Evolutionary conservation across 2,797 vertebrate species (phyloP), one percentile per base, ranked within the genome.

Genomic region (Gymnothorax reevesii): DNA sequence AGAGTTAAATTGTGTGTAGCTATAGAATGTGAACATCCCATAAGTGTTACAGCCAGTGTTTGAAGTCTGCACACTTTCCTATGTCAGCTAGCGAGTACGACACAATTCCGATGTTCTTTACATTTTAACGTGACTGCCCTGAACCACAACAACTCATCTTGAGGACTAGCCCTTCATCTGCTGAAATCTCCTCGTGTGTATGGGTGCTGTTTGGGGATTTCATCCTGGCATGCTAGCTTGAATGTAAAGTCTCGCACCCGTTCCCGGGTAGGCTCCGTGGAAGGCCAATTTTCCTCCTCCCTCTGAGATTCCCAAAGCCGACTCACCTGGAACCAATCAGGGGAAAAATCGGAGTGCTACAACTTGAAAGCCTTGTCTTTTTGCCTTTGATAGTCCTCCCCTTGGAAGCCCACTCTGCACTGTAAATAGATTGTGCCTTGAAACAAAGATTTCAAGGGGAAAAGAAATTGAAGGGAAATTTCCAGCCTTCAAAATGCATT

Each of bases 261-360:
- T 93, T 89, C 87, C 93, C 88, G 91, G 93, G 93, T 89, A 59
- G 33, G 27, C 93, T 94, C 93, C 93, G 91, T 88, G 91, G 94
- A 95, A 92, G 90, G 93, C 94, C 94, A 96, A 96, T 96, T 96
- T 96, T 96, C 95, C 95, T 96, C 95, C 95, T 71, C 94, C 91
- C 90, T 93, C 95, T 94, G 95, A 95, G 95, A 92, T 95, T 95
- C 92, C 92, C 92, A 96, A 96, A 97, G 96, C 95, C 93, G 93
- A 92, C 93, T 96, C 96, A 96, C 97, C 96, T 97, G 96, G 96
- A 98, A 98, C 94, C 94, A 96, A 96, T 97, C 95, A 96, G 94
- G 94, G 96, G 95, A 95, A 95, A 91, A 95, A 95, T 95, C 95
- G 94, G 96, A 95, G 95, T 94, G 94, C 96, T 95, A 96, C 94